Base-by-base conservation (phyloP, 2,113 vertebrate species). In the Electrona antarctica region DNA sequence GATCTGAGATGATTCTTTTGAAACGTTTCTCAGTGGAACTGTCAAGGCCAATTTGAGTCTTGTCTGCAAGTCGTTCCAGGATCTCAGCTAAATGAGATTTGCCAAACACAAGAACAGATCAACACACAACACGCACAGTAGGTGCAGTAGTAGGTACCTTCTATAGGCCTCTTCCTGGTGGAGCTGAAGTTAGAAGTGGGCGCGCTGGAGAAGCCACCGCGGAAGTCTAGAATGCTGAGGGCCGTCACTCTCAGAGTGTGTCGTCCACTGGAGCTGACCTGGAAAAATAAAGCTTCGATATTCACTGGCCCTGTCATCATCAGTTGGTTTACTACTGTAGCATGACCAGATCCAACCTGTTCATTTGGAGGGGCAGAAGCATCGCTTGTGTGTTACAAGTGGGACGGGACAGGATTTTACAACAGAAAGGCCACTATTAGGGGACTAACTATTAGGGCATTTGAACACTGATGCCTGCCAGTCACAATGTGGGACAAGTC, bases 221-320 rank as follows among this genome's bases (percentile, higher is more conserved):
- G 93, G 73, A 98, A 98, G 90, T 94, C 92, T 0, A 98, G 80
- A 68, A 78, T 85, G 77, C 97, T 98, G 90, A 97, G 91, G 29
- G 96, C 97, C 0, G 95, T 96, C 82, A 98, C 93, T 79, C 97
- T 93, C 79, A 98, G 91, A 0, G 96, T 97, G 60, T 98, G 95
- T 8, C 95, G 95, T 14, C 95, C 95, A 0, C 92, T 94, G 86
- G 96, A 98, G 33, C 90, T 93, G 51, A 94, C 89, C 97, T 98
- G 82, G 57, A 64, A 54, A 29, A 55, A 49, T 3, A 48, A 72
- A 54, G 5, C 2, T 41, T 45, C 15, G 41, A 1, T 7, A 45
- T 58, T 71, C 9, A 77, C n/a, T 78, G 48, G 50, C 7, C 7
- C 0, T 8, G 46, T n/a, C 62, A 8, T 50, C 11, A 64, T 56